Evolutionary conservation across 2,797 vertebrate genomes (phyloP).

Genomic region (Spondyliosoma cantharus): DNA sequence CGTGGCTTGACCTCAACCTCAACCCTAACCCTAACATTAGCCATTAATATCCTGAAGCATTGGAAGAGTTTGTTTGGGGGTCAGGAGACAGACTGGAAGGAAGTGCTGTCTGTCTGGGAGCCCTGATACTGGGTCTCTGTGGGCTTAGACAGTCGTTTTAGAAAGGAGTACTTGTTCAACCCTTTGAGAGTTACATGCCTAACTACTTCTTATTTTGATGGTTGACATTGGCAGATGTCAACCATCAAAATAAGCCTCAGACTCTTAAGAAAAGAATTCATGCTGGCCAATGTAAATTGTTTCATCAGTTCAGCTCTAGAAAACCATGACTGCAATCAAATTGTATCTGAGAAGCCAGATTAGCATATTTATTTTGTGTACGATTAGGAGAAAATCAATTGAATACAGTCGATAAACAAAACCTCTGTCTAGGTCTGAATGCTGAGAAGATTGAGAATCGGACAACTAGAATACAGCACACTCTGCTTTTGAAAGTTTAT

Average conservation of each 20-base stretch:
- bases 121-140: not conserved
- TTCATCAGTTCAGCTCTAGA: not conserved
- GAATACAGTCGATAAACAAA: not conserved
- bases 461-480: not conserved
- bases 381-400: not conserved
- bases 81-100: not conserved
- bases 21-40: not conserved
- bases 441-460: not conserved
- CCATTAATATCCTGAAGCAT: not conserved
- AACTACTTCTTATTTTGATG: not conserved
- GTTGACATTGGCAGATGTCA: not conserved
- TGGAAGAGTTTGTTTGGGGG: not conserved
- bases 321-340: not conserved
- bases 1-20: not conserved
- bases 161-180: not conserved
- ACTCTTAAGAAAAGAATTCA: not conserved
- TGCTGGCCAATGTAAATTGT: not conserved
- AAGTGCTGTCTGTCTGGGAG: not conserved
- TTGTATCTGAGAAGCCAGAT: not conserved
- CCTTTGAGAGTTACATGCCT: not conserved
- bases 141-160: not conserved
- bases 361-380: not conserved
- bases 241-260: not conserved
- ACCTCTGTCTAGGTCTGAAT: not conserved
- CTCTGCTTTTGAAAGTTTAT: not conserved